A percentile compares a stretch with the other conserved stretches of the same genome.
Evolutionary conservation across 2,797 vertebrate species (phyloP).

Genomic region (Diplodus sargus): DNA sequence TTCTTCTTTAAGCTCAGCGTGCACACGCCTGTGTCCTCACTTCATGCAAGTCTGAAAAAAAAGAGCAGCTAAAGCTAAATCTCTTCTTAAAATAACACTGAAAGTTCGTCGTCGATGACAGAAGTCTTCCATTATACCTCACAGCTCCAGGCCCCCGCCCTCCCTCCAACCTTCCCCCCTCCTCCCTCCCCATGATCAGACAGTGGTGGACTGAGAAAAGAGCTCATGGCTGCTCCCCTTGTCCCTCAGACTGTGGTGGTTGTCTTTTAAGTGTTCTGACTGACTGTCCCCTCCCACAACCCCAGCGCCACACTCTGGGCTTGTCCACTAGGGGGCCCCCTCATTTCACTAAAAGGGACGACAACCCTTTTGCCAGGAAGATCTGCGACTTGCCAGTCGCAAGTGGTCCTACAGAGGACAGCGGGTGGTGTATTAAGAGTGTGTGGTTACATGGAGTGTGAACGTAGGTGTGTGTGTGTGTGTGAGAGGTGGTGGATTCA

Average conservation of each 20-base stretch:
- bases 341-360: conserved; percentile 83
- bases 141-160: conserved; percentile 47
- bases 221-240: conserved; percentile 80
- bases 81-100: neutral
- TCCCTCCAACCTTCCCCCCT: conserved; percentile 6
- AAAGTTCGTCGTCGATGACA: conserved; percentile 42
- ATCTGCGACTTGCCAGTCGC: conserved; percentile 67
- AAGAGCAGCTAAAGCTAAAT: neutral
- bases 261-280: conserved; percentile 83
- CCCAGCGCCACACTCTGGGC: conserved; percentile 78
- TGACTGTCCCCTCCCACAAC: conserved; percentile 77
- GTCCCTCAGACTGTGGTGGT: conserved; percentile 82
- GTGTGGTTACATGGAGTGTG: neutral
- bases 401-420: conserved; percentile 32
- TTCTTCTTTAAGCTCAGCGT: neutral
- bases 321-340: conserved; percentile 75
- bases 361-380: conserved; percentile 81
- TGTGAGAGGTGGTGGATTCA: too few relatives aligned
- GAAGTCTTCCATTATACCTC: conserved; percentile 64
- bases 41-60: neutral
- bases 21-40: neutral
- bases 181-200: conserved; percentile 57
- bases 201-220: conserved; percentile 80
- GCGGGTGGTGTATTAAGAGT: conserved; percentile 31
- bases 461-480: neutral